Percentiles rank a stretch among this genome's conserved stretches.
These are phyloP conservation scores for Zelostemma sp. DNA, from an alignment of 1,140 invertebrate species.

Conservation along the genomic window DNA sequence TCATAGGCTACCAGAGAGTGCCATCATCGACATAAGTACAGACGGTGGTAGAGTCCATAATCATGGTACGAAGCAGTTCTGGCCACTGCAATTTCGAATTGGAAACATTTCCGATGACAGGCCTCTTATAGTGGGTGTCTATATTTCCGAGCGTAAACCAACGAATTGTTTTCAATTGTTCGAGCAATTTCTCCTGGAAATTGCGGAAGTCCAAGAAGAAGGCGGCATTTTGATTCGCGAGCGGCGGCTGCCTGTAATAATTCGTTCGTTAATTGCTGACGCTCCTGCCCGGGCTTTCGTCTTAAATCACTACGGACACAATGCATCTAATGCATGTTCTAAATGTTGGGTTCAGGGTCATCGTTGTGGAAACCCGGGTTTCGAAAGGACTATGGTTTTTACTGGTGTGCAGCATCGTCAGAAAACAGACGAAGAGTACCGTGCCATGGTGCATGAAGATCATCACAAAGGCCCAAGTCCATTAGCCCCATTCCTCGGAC, in stretches of 20 bases:
- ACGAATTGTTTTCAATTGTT: too few relatives aligned
- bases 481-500: neutral
- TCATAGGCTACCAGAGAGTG: too few relatives aligned
- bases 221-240: too few relatives aligned
- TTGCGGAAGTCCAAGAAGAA: too few relatives aligned
- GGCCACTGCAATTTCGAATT: too few relatives aligned
- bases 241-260: neutral
- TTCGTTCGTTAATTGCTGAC: slow-evolving; percentile 4
- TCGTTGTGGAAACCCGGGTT: neutral
- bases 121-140: too few relatives aligned
- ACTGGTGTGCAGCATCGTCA: neutral
- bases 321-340: neutral
- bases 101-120: too few relatives aligned
- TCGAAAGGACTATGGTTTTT: neutral
- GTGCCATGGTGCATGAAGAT: neutral
- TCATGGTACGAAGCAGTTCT: too few relatives aligned
- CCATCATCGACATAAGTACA: too few relatives aligned
- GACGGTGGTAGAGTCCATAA: too few relatives aligned
- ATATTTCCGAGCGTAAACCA: too few relatives aligned
- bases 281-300: neutral
- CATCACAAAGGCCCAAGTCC: neutral
- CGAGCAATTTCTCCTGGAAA: too few relatives aligned
- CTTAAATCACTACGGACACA: slow-evolving; percentile 9
- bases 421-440: neutral
- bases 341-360: neutral